These are phyloP conservation scores for Nephrotoma guestfalica DNA, from an alignment of 2,888 invertebrate genomes.

Conservation along the genomic window DNA sequence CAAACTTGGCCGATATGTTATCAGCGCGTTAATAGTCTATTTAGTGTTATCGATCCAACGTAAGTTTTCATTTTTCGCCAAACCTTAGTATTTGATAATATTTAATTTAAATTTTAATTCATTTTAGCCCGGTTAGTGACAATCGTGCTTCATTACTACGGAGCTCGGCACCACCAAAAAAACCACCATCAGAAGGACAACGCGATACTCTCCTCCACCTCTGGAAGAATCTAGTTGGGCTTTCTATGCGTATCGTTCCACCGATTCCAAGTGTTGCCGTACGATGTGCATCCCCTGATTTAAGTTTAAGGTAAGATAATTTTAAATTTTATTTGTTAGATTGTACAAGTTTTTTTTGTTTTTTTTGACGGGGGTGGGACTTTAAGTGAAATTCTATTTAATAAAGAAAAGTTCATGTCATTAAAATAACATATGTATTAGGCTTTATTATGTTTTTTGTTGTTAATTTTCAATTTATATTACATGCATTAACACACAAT, in stretches of 20 bases:
- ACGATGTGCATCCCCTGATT: conserved; percentile 84
- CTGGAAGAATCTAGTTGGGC: conserved; percentile 95
- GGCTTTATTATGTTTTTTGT: neutral
- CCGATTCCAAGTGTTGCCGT: conserved; percentile 75
- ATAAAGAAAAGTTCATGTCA: neutral
- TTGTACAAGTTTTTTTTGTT: neutral
- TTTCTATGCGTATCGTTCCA: conserved; percentile 92
- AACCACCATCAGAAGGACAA: conserved; percentile 68
- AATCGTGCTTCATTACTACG: conserved; percentile 88
- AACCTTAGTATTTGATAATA: conserved; percentile 1
- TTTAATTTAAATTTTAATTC: conserved; percentile 6
- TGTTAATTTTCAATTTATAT: neutral
- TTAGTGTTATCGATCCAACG: conserved; percentile 89
- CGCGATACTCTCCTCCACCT: conserved; percentile 89
- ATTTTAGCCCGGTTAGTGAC: conserved; percentile 79
- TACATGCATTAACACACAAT: neutral
- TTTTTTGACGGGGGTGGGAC: neutral
- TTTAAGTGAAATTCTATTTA: neutral
- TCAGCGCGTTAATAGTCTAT: conserved; percentile 77
- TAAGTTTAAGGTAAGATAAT: conserved; percentile 62
- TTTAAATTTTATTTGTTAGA: neutral
- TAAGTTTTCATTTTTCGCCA: conserved; percentile 34
- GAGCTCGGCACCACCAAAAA: conserved; percentile 73
- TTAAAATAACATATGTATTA: neutral
- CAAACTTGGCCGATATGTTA: conserved; percentile 96